Evolutionary conservation across 2,888 invertebrate genomes (phyloP).

Genomic region (Oxytorus armatus): DNA sequence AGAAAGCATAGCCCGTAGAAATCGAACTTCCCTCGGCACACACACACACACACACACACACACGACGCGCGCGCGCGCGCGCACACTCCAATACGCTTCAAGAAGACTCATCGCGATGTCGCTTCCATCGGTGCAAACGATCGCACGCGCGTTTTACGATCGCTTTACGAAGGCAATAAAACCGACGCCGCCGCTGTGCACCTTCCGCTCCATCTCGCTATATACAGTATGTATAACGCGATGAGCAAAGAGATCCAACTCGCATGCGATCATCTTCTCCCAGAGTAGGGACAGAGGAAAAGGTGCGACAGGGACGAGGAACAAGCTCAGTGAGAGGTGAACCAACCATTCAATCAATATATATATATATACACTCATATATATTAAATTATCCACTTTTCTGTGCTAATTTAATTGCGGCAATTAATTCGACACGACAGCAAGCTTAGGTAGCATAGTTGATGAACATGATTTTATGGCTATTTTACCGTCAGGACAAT

Average conservation of each 20-base stretch:
- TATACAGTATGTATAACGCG: slow-evolving; percentile 20
- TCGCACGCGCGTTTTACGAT: slow-evolving; percentile 67
- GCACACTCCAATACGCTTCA: background rate
- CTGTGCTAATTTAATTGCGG: slow-evolving; percentile 65
- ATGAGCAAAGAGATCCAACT: slow-evolving; percentile 32
- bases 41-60: background rate
- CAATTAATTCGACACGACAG: slow-evolving; percentile 61
- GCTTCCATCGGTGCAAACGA: slow-evolving; percentile 67
- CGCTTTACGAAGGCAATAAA: slow-evolving; percentile 67
- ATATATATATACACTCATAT: background rate
- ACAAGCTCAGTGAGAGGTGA: slow-evolving; percentile 24
- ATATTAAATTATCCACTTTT: slow-evolving; percentile 63
- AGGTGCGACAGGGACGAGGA: slow-evolving; percentile 21
- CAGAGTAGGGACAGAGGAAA: slow-evolving; percentile 8
- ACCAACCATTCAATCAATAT: slow-evolving; percentile 45
- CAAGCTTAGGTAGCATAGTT: slow-evolving; percentile 25
- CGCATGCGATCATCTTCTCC: slow-evolving; percentile 32
- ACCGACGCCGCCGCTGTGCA: slow-evolving; percentile 63
- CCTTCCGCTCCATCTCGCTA: slow-evolving; percentile 46
- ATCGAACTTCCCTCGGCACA: slow-evolving; percentile 27
- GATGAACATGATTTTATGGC: slow-evolving; percentile 32
- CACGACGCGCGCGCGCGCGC: background rate
- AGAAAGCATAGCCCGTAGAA: slow-evolving; percentile 44
- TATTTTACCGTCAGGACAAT: background rate
- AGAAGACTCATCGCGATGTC: slow-evolving; percentile 66